Percentiles rank a stretch among this genome's conserved stretches.
Evolutionary conservation across 2,888 invertebrate species (phyloP).

Genomic region (Saturnia pavonia): DNA sequence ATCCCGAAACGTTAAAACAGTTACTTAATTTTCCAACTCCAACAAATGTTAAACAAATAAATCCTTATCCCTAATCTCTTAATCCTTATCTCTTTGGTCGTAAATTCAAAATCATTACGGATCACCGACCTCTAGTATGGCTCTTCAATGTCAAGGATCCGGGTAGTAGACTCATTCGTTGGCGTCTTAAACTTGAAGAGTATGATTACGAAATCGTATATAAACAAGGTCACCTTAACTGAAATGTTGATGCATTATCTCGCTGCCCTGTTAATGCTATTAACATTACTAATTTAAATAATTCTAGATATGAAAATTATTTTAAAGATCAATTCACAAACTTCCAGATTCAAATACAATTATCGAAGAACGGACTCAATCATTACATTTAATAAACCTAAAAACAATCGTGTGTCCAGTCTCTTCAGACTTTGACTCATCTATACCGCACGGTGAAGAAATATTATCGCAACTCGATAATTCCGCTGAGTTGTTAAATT

Average conservation of each 20-base stretch:
- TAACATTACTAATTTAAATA: neutral
- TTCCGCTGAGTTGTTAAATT: neutral
- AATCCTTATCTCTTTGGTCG: neutral
- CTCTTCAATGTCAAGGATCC: slow-evolving; percentile 14
- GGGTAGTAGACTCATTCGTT: slow-evolving; percentile 12
- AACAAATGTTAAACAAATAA: too few species aligned
- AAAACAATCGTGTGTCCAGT: slow-evolving; percentile 14
- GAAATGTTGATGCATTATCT: slow-evolving; percentile 18
- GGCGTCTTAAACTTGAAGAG: slow-evolving; percentile 17
- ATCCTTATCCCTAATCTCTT: too few species aligned
- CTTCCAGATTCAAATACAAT: slow-evolving; percentile 9
- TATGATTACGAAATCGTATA: slow-evolving; percentile 8
- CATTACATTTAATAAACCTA: neutral
- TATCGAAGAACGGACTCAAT: slow-evolving; percentile 5
- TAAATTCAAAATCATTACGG: slow-evolving; percentile 15
- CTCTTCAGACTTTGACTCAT: slow-evolving; percentile 10
- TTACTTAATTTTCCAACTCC: too few species aligned
- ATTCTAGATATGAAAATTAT: slow-evolving; percentile 7
- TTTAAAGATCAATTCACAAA: slow-evolving; percentile 18
- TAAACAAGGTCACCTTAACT: slow-evolving; percentile 4
- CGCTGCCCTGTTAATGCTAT: slow-evolving; percentile 7
- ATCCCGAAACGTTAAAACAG: too few species aligned
- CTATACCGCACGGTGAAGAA: slow-evolving; percentile 8
- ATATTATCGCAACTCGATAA: neutral
- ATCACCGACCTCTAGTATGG: slow-evolving; percentile 11